Evolutionary conservation across 2,113 vertebrate species (phyloP).

Genomic region (Anser brachyrhynchus): DNA sequence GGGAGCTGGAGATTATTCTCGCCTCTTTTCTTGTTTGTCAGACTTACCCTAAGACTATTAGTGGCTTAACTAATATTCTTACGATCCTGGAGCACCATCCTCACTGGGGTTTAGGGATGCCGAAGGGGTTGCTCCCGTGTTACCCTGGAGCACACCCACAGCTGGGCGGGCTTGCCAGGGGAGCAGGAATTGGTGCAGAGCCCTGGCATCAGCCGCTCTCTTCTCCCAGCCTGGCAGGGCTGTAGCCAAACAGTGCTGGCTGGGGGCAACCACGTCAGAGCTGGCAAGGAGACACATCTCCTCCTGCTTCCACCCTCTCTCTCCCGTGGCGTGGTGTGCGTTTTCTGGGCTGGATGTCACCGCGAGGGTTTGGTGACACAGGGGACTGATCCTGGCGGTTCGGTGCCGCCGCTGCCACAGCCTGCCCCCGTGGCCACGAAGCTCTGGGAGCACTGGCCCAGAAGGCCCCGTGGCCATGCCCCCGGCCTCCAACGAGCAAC

Average conservation of each 20-base stretch:
- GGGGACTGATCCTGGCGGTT: background rate
- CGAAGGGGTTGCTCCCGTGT: background rate
- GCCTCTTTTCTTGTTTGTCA: background rate
- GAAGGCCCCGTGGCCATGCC: background rate
- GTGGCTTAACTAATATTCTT: constrained; percentile 38
- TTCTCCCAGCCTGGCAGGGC: background rate
- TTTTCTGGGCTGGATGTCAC: constrained; percentile 9
- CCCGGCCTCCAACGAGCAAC: background rate
- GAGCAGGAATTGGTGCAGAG: background rate
- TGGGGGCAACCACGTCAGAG: background rate
- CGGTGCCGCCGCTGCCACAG: background rate
- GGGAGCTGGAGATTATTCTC: background rate
- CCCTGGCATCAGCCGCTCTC: background rate
- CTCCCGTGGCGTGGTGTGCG: background rate
- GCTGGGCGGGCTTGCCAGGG: background rate
- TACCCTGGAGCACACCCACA: background rate
- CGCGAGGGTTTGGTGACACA: background rate
- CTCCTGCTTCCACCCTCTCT: background rate
- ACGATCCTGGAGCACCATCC: background rate
- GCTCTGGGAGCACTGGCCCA: background rate
- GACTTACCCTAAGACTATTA: constrained; percentile 31
- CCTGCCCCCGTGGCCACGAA: background rate
- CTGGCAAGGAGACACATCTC: background rate
- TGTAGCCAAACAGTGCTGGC: background rate
- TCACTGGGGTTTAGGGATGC: background rate